A percentile compares a stretch with the other conserved stretches of the same genome.
Evolutionary conservation across 2,113 vertebrate species (phyloP).

Genomic region (Chamaea fasciata): DNA sequence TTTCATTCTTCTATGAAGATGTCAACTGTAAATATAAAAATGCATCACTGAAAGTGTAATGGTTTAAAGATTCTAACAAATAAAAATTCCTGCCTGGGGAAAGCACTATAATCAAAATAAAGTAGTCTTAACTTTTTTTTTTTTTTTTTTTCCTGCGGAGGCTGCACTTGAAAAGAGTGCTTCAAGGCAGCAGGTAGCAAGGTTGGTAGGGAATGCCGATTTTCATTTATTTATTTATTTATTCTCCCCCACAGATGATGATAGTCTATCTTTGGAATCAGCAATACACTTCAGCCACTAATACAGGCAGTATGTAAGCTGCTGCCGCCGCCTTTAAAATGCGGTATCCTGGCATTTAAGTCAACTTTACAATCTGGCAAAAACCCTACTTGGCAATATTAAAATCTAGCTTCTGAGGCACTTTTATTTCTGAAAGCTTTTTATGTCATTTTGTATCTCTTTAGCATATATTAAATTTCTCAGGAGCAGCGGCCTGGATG

Average conservation of each 20-base stretch:
- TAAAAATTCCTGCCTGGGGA: conserved; percentile 77
- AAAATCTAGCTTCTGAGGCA: background rate
- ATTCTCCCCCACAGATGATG: background rate
- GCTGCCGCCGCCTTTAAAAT: rapidly evolving
- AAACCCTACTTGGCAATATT: background rate
- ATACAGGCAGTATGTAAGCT: background rate
- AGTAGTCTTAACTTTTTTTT: conserved; percentile 52
- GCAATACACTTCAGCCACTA: background rate
- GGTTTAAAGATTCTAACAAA: conserved; percentile 75
- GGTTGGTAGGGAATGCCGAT: background rate
- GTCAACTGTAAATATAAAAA: conserved; percentile 82
- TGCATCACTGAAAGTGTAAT: conserved; percentile 75
- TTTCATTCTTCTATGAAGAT: conserved; percentile 76
- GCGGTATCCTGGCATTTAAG: background rate
- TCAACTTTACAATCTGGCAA: conserved; percentile 13
- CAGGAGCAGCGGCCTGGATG: background rate
- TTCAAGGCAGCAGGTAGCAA: conserved; percentile 19
- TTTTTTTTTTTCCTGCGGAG: background rate
- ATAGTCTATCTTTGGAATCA: background rate
- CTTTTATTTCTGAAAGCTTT: conserved; percentile 28
- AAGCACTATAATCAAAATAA: conserved; percentile 68
- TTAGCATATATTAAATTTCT: background rate
- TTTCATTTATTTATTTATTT: background rate
- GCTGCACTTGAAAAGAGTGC: background rate
- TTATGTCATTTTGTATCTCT: conserved; percentile 5